These are phyloP conservation scores for Micropoecilia bifurca DNA, from an alignment of 2,797 vertebrate genomes.

Conservation along the genomic window DNA sequence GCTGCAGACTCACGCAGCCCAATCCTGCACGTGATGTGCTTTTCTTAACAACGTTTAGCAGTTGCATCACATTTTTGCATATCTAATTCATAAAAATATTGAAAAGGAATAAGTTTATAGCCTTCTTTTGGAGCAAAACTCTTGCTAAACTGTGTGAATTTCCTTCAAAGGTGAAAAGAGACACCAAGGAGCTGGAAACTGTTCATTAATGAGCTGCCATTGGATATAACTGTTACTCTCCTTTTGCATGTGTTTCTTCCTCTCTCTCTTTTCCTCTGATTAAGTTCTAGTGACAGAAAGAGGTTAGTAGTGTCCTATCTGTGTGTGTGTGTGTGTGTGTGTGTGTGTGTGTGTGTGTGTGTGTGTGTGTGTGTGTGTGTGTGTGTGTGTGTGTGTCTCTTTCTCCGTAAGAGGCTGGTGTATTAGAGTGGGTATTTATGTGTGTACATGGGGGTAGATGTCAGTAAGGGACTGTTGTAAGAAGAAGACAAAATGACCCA, in stretches of 20 bases:
- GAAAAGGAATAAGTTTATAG: neutral
- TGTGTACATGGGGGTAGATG: conserved; percentile 8
- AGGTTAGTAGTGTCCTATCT: conserved; percentile 72
- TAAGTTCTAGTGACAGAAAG: conserved; percentile 77
- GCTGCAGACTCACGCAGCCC: conserved; percentile 13
- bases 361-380: conserved; percentile 10
- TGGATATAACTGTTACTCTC: conserved; percentile 39
- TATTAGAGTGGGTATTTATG: conserved; percentile 18
- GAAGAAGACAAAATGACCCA: conserved; percentile 72
- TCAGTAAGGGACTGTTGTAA: conserved; percentile 48
- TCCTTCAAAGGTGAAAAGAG: conserved; percentile 33
- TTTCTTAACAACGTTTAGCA: neutral
- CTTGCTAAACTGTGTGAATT: conserved; percentile 8
- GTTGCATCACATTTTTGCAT: neutral
- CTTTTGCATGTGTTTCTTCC: conserved; percentile 34
- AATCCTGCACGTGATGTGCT: neutral
- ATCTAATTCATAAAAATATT: conserved; percentile 1
- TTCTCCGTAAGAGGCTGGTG: conserved; percentile 4
- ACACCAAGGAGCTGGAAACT: conserved; percentile 36
- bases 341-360: conserved; percentile 19
- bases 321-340: conserved; percentile 7
- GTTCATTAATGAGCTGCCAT: conserved; percentile 37
- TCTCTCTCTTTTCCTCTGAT: conserved; percentile 48
- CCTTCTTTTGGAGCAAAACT: conserved; percentile 13
- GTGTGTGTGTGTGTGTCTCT: conserved; percentile 18